Percentiles rank a stretch among this genome's conserved stretches.
These are phyloP conservation scores for Sepioteuthis lessoniana DNA, from an alignment of 2,888 invertebrate genomes.

Conservation along the genomic window DNA sequence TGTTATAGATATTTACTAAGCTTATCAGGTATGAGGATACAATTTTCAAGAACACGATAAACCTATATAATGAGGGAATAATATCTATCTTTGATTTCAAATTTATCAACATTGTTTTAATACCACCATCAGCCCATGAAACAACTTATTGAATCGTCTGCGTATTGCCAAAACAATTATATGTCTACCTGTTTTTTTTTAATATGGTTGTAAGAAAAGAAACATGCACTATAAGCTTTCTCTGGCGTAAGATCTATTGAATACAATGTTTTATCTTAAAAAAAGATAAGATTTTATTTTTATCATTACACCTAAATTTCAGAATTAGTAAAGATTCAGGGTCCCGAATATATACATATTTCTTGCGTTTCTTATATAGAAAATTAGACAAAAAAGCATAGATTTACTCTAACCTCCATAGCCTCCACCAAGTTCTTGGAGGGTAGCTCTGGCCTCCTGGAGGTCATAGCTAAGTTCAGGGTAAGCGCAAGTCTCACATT, in stretches of 20 bases:
- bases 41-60: no score
- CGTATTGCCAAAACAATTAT: no score
- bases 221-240: no score
- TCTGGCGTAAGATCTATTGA: neutral
- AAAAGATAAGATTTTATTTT: neutral
- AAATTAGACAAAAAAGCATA: neutral
- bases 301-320: neutral
- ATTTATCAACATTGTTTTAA: neutral
- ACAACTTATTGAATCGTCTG: neutral
- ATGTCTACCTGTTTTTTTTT: no score
- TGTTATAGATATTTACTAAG: no score
- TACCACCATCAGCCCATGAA: neutral
- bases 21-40: no score
- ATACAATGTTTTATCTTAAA: neutral
- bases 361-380: no score
- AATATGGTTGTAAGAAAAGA: no score
- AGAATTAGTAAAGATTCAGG: no score
- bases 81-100: neutral
- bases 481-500: slow-evolving; percentile 35
- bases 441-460: neutral
- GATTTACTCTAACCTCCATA: slow-evolving; percentile 38
- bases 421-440: slow-evolving; percentile 10
- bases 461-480: slow-evolving; percentile 38
- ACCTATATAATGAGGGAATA: neutral
- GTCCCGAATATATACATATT: no score